Evolutionary conservation across 2,888 invertebrate genomes (phyloP), one percentile per base, ranked within the genome.

Genomic region (Drosophila niveifrons): DNA sequence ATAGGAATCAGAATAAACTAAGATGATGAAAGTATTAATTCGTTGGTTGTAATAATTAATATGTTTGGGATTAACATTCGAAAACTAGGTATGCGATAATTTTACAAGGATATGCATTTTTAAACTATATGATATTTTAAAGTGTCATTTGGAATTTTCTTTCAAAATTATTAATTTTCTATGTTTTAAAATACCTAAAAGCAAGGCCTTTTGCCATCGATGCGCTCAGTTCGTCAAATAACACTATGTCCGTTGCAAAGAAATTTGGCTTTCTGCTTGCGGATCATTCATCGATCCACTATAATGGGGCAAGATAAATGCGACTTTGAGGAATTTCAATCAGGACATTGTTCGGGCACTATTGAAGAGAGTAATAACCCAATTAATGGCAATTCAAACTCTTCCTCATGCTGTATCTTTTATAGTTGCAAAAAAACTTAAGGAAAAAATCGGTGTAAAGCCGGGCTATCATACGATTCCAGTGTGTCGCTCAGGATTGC

Each of bases 401-500:
- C n/a, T n/a, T 31, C 39, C 23, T 31, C 11, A 44, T 17, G 10
- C 0, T 10, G 39, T 2, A 6, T 7, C 9, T 28, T 18, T 17
- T 23, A 3, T 28, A 91, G 91, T 91, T 3, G 75, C 66, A 7
- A 57, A 63, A 3, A 66, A 84, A 63, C 91, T 92, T 10, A 86
- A 85, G 61, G 28, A 80, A 11, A 79, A 80, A 4, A 69, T 91
- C 8, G 92, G 92, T 0, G 56, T 91, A 15, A 86, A 91, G 10
- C 41, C 36, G 0, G 90, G 89, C 2, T 94, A 93, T 74, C 91
- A 91, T 55, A 93, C 93, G 1, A 86, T 93, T 9, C 90, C 91
- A 2, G 90, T 91, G 44, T 91, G 92, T 9, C 92, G 94, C 11
- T 92, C 93, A 6, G 90, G 94, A 75, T 90, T 95, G 6, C 71